Base-by-base conservation (phyloP, 2,113 vertebrate genomes). In the Scophthalmus maximus region DNA sequence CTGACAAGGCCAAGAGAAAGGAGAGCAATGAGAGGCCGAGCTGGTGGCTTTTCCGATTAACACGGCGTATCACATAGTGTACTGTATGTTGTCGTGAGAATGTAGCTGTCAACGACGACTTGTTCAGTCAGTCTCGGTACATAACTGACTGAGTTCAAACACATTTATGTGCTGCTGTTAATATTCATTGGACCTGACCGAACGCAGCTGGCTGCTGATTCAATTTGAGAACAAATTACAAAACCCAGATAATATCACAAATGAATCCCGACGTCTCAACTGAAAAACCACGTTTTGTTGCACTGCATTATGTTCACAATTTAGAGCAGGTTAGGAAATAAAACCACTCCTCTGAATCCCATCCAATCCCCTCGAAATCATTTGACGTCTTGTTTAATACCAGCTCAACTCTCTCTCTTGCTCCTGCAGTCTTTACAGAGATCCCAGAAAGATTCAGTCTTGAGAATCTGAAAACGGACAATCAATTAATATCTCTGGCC, bases 1-100 rank as follows among this genome's bases (percentile, higher is more conserved):
- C 57, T 71, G 68, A 71, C 55, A 73, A 66, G 46, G 78, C 63
- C 6, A 34, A 50, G 58, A 2, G 26, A 62, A 68, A 60, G 47
- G 53, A 67, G 65, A 67, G 65, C 42, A 46, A 47, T 23, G 42
- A 20, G 42, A 46, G 18, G 61, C 5, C 38, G 30, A 51, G 64
- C 57, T 66, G 38, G n/a, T 66, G 68, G 66, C 26, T 63, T 38
- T 56, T 44, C 63, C 72, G 57, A 49, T 56, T n/a, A 27, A 46
- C 27, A n/a, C 50, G 29, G 0, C 9, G 34, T 20, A 51, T 27
- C 4, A n/a, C n/a, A 32, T 25, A 46, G 29, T 32, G n/a, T 14
- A 46, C 27, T 32, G n/a, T n/a, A 40, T 8, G 44, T 58, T 15
- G 42, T 17, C 29, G 58, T 77, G 71, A 59, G 50, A 50, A 38